A percentile compares a stretch with the other conserved stretches of the same genome.
Conservation (phyloP, 2,113 vertebrate genomes). For the Chlorocebus sabaeus region DNA sequence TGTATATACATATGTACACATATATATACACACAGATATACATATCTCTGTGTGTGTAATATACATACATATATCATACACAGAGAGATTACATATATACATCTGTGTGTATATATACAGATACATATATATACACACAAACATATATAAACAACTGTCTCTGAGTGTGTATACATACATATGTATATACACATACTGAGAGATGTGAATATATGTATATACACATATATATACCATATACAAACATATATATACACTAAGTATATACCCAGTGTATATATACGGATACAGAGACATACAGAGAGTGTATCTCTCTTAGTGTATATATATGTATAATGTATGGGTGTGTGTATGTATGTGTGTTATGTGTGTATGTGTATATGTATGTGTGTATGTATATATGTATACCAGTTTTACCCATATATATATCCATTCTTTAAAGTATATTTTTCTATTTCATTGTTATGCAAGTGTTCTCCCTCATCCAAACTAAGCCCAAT, state of each 20-base stretch:
- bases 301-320: too few relatives aligned
- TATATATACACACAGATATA: neutral
- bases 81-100: too few relatives aligned
- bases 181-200: neutral
- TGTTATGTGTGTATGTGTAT: too few relatives aligned
- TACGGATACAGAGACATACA: too few relatives aligned
- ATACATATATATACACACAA: too few relatives aligned
- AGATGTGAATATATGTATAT: neutral
- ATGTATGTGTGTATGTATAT: too few relatives aligned
- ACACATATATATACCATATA: neutral
- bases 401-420: neutral
- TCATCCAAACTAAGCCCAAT: neutral
- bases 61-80: too few relatives aligned
- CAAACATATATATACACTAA: neutral
- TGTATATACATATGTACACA: neutral
- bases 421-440: neutral
- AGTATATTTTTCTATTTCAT: neutral
- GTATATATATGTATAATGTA: too few relatives aligned
- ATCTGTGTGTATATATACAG: neutral
- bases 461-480: neutral
- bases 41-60: too few relatives aligned
- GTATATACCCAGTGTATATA: too few relatives aligned
- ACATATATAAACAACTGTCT: too few relatives aligned
- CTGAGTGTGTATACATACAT: neutral
- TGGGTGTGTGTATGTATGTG: too few relatives aligned